phyloP scores from a whole-genome alignment of 2,888 invertebrate genomes.

The Hybos culiciformis region DNA sequence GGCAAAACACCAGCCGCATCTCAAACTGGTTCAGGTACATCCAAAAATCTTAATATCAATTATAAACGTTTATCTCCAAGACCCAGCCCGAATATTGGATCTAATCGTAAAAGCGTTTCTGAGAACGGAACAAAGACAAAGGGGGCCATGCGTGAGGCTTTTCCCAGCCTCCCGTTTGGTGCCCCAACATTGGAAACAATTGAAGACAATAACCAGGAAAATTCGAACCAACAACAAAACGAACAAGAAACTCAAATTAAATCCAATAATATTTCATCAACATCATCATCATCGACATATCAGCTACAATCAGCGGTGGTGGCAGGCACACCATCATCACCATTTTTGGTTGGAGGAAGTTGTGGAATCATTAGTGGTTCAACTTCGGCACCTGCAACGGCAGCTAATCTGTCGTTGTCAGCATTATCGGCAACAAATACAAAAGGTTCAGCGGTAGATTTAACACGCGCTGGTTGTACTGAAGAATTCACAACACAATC shows the following conservation, averaged over 20 bases:
- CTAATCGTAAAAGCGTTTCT: slow-evolving; percentile 13
- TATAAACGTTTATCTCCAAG: slow-evolving; percentile 11
- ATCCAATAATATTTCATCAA: slow-evolving; percentile 4
- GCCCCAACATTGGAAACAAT: slow-evolving; percentile 16
- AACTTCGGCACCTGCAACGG: slow-evolving; percentile 1
- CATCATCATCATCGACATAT: slow-evolving; percentile 5
- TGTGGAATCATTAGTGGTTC: slow-evolving; percentile 1
- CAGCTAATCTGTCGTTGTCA: background rate
- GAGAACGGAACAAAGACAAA: slow-evolving; percentile 15
- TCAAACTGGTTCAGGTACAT: slow-evolving; percentile 6
- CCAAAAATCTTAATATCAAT: background rate
- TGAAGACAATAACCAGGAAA: slow-evolving; percentile 14
- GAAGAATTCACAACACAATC: background rate
- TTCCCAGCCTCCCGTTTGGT: slow-evolving; percentile 20
- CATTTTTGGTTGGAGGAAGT: background rate
- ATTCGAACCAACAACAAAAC: slow-evolving; percentile 8
- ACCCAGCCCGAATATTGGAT: slow-evolving; percentile 13
- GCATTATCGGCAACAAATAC: slow-evolving; percentile 6
- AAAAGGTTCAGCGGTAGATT: background rate
- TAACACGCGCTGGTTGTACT: background rate
- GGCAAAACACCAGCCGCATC: slow-evolving; percentile 12
- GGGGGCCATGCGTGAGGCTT: slow-evolving; percentile 21
- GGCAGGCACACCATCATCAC: background rate
- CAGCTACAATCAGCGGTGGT: slow-evolving; percentile 5
- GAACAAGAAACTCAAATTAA: background rate